Evolutionary conservation across 2,888 invertebrate genomes (phyloP).

Genomic region (Thalpophila matura): DNA sequence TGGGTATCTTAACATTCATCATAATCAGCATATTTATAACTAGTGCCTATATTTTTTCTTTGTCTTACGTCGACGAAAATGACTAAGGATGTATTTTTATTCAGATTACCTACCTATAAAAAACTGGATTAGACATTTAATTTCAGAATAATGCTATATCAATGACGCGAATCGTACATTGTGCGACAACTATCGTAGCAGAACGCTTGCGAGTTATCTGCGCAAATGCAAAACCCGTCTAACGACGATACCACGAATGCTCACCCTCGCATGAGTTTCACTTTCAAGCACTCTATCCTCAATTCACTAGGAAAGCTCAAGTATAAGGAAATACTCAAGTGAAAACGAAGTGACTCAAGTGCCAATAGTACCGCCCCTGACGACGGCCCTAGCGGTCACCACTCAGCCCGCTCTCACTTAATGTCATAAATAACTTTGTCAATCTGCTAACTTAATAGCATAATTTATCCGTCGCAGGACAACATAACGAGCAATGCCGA

Average conservation of each 20-base stretch:
- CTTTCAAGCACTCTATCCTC: conserved; percentile 31
- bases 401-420: conserved; percentile 85
- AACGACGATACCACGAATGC: conserved; percentile 51
- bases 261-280: conserved; percentile 46
- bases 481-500: conserved; percentile 90
- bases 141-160: conserved; percentile 57
- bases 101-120: conserved; percentile 3
- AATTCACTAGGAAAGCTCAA: conserved; percentile 39
- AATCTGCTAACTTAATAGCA: conserved; percentile 91
- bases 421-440: conserved; percentile 90
- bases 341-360: conserved; percentile 51
- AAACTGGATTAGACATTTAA: conserved; percentile 29
- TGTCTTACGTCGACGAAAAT: neutral
- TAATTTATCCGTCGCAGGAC: conserved; percentile 90
- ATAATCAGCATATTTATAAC: too few species aligned
- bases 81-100: neutral
- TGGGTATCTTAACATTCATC: too few species aligned
- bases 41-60: neutral
- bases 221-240: conserved; percentile 72
- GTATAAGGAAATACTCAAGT: conserved; percentile 25
- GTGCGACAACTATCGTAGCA: conserved; percentile 74
- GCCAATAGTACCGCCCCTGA: conserved; percentile 61
- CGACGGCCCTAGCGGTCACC: conserved; percentile 78
- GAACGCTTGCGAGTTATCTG: conserved; percentile 72
- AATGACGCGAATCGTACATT: conserved; percentile 70